Evolutionary conservation across 2,888 invertebrate genomes (phyloP).

Genomic region (Oscheius myriophilus): DNA sequence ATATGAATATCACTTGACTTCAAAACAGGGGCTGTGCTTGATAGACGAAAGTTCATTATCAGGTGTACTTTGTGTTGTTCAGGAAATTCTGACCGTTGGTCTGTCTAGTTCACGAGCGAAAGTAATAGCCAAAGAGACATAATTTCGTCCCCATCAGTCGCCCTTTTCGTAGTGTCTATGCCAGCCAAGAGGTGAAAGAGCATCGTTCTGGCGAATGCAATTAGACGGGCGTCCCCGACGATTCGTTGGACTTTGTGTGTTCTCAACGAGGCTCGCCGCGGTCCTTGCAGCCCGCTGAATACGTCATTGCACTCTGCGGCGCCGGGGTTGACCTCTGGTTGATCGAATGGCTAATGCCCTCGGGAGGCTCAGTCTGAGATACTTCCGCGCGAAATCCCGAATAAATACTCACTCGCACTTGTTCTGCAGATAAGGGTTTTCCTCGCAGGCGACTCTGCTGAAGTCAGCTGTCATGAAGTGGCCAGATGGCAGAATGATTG

Average conservation of each 20-base stretch:
- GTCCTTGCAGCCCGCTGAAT: constrained; percentile 23
- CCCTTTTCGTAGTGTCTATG: no score
- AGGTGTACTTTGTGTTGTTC: no score
- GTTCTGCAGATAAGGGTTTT: constrained; percentile 33
- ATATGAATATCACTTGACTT: no score
- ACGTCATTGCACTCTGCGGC: constrained; percentile 27
- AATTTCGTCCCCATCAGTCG: no score
- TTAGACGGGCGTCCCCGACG: constrained; percentile 29
- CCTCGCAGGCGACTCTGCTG: constrained; percentile 28
- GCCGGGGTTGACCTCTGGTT: constrained; percentile 26
- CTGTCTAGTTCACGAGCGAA: no score
- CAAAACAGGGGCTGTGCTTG: no score
- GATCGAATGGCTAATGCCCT: constrained; percentile 20
- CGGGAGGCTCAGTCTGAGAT: constrained; percentile 3
- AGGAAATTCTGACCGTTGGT: no score
- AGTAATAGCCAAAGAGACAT: no score
- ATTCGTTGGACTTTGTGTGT: constrained; percentile 27
- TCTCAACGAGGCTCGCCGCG: constrained; percentile 21
- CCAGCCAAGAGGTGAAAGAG: no score
- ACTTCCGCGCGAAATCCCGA: constrained; percentile 15
- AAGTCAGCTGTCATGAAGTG: constrained; percentile 31
- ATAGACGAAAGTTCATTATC: no score
- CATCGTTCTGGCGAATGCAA: constrained; percentile 14
- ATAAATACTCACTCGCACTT: constrained; percentile 45
- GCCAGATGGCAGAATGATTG: constrained; percentile 58